phyloP scores from a whole-genome alignment of 1,140 invertebrate species.

The Drosophila ananassae region DNA sequence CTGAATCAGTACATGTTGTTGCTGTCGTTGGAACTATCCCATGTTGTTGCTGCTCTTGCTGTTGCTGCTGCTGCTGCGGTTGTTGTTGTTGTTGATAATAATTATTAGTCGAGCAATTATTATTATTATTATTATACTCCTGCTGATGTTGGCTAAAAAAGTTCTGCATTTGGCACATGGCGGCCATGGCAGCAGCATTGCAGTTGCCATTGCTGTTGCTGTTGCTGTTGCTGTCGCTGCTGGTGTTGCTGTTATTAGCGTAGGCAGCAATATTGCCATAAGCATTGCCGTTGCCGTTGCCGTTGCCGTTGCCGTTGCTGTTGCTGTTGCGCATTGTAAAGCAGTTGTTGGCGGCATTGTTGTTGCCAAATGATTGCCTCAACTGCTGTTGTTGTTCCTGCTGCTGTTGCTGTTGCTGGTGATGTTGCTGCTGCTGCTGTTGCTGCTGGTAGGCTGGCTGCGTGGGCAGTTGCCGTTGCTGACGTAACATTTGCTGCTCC shows the following conservation, averaged over 20 bases:
- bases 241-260: slow-evolving; percentile 32
- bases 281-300: slow-evolving; percentile 39
- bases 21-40: slow-evolving; percentile 25
- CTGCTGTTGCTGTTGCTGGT: slow-evolving; percentile 38
- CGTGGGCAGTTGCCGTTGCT: slow-evolving; percentile 52
- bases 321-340: slow-evolving; percentile 52
- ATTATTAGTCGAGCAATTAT: slow-evolving; percentile 51
- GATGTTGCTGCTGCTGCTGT: slow-evolving; percentile 39
- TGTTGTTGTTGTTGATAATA: slow-evolving; percentile 58
- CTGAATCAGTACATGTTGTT: slow-evolving; percentile 20
- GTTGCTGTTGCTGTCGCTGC: slow-evolving; percentile 11
- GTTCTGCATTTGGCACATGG: slow-evolving; percentile 76
- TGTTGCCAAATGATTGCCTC: slow-evolving; percentile 57
- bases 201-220: slow-evolving; percentile 29
- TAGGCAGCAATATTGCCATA: slow-evolving; percentile 41
- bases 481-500: slow-evolving; percentile 55
- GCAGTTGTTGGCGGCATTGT: slow-evolving; percentile 43
- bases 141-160: slow-evolving; percentile 70
- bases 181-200: slow-evolving; percentile 65
- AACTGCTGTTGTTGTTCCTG: slow-evolving; percentile 42
- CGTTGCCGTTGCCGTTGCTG: slow-evolving; percentile 33
- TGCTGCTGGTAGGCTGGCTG: slow-evolving; percentile 38
- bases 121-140: slow-evolving; percentile 38
- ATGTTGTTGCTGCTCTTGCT: slow-evolving; percentile 18
- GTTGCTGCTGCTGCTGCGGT: neutral